Evolutionary conservation across 53 echinoderm and acorn worm genomes (phyloP), one percentile per base, ranked within the genome.

Genomic region (Actinopyga echinites): DNA sequence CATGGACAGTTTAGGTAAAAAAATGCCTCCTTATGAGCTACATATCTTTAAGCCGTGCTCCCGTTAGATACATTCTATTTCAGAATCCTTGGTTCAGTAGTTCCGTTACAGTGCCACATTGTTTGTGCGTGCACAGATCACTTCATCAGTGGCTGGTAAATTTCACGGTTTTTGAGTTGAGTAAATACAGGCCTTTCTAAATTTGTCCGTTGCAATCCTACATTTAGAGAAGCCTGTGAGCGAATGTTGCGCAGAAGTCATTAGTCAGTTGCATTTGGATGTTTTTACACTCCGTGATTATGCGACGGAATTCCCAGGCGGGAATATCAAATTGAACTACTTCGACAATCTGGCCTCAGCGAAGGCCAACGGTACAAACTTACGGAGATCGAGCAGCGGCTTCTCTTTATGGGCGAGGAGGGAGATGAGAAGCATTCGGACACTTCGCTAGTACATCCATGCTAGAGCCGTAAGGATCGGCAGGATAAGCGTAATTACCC

Each of bases 111-210:
- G 36, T 40, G 25, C 42, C 25, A 19, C 44, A 26, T 22, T 26
- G 21, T 7, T 71, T 71, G 71, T 42, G 44, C 44, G 28, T 71
- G 71, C 45, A 43, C 71, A 44, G 12, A 15, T 44, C 42, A 40
- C 63, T 71, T 71, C 44, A 40, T 43, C 28, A 43, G 44, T 44
- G 42, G 25, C 71, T 71, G 44, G 44, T 44, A 44, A 71, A 24
- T 71, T 71, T 26, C 24, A 40, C 42, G 71, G 24, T 42, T 40
- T 42, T 23, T 71, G 71, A 30, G 9, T 28, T 44, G 71, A 40
- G 42, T 44, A 71, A 71, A 71, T 71, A 71, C n/a, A 43, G 40
- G 45, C 12, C 71, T 44, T 28, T 65, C 65, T 65, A 65, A 65
- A 65, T 65, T 65, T 40, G 42, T 34, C 42, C 71, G 71, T 40